Base-by-base conservation (phyloP, 2,888 invertebrate genomes). In the Sisyra terminalis region DNA sequence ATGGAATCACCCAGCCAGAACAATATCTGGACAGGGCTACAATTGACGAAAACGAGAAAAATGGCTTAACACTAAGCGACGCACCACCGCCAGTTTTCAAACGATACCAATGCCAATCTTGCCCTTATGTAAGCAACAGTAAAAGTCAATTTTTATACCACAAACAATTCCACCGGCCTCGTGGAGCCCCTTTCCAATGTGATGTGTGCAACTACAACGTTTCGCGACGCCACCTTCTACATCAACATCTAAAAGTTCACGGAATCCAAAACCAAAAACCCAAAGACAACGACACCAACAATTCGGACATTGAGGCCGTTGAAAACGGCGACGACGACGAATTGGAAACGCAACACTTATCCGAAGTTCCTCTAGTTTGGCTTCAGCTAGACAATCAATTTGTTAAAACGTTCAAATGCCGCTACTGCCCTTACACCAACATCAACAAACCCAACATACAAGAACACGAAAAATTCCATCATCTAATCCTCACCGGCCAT, bases 131-230 rank as follows among this genome's bases (percentile, higher is more conserved):
- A 49, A 84, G 84, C 31, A 85, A 86, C 56, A 84, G 83, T 57
- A 85, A 84, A 58, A 84, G 84, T 17, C 87, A 88, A 59, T 86
- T 77, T 60, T 73, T 81, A 56, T 86, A 88, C 56, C 89, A 89
- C 55, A 84, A 84, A 55, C 86, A 87, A 55, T 81, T 88, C 57
- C 90, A 90, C 56, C 69, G 78, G 31, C 75, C 78, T 1, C 70
- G 76, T 42, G 74, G 75, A 36, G 77, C 79, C 1, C 76, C 76
- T n/a, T 83, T 80, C 60, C 83, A 83, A 58, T 90, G 90, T 56
- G 73, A 73, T 15, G 69, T 77, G 50, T 90, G 89, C 58, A 78
- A 79, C 49, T 88, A 86, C 56, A 84, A 84, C 54, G 86, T 86
- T 7, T 81, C 79, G 43, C 82, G 82, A 55, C 67, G 78, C 48